Base-by-base conservation (phyloP, 2,113 vertebrate species). In the Stomatorhinus ivindoensis region DNA sequence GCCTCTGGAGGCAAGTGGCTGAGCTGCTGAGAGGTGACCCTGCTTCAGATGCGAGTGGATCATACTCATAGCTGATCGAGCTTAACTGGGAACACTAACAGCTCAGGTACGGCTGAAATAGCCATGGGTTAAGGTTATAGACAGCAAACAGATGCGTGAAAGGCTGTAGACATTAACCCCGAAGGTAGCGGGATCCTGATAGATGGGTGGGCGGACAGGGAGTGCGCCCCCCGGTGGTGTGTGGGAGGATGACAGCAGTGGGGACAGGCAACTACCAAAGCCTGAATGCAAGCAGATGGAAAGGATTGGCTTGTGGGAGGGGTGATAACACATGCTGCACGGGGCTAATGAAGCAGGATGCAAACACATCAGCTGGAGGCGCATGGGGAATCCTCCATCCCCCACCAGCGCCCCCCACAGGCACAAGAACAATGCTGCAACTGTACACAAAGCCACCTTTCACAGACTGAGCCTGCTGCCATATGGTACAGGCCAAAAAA, bases 281-380 rank as follows among this genome's bases (percentile, higher is more conserved):
- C 61, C 58, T 89, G 88, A 92, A 90, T 55, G 80, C 31, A 80
- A 89, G 88, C 94, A 94, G 92, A 94, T 91, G 92, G 91, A 90
- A 53, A 92, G 19, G 88, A 93, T 86, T 89, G 21, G 2, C 47
- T 21, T 10, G 4, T 7, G 31, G 3, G 31, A 19, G 31, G 69
- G 69, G 35, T 11, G 61, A 65, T 69, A 31, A 31, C 10, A 24
- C 19, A 24, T 21, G 8, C 90, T 91, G 87, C 87, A n/a, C 58
- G 61, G 42, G 89, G 90, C 90, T 92, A 92, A 94, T 89, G 91
- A 90, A 44, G 58, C 84, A 88, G 89, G 93, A 92, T 89, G 90
- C 92, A 90, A 87, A 73, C 92, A 90, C 82, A 89, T 88, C 55
- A 86, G 87, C 65, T 69, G 2, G 31, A 73, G 27, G 1, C 0